phyloP scores from a whole-genome alignment of 1,140 invertebrate genomes.

The Carcinoscorpius rotundicauda region DNA sequence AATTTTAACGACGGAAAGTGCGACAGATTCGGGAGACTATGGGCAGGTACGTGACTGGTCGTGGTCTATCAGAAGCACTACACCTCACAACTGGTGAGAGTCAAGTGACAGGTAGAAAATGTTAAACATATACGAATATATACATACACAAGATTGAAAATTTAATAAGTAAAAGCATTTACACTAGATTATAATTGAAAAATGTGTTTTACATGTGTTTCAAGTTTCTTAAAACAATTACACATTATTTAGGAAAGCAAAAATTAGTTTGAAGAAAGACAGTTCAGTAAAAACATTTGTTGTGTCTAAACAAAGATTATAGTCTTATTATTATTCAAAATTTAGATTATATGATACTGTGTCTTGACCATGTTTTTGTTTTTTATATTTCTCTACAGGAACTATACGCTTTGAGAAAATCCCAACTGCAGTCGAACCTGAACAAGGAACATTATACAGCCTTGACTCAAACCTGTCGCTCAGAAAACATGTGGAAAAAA shows the following conservation, averaged over 20 bases:
- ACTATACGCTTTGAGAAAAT: slow-evolving; percentile 30
- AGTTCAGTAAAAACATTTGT: too few species aligned
- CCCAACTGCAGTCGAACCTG: slow-evolving; percentile 22
- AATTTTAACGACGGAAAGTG: slow-evolving; percentile 88
- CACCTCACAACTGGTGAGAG: background rate
- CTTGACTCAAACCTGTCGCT: slow-evolving; percentile 8
- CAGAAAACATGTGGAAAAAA: slow-evolving; percentile 20
- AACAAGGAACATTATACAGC: slow-evolving; percentile 20
- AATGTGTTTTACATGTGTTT: slow-evolving; percentile 42
- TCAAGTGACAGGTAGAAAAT: background rate
- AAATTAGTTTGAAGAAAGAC: too few species aligned
- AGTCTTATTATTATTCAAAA: background rate
- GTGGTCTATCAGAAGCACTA: background rate
- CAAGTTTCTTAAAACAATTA: too few species aligned
- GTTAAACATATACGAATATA: background rate
- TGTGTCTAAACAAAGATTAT: background rate
- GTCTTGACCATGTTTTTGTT: background rate
- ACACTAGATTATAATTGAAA: too few species aligned
- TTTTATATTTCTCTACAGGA: slow-evolving; percentile 38
- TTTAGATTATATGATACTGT: background rate
- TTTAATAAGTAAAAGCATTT: background rate
- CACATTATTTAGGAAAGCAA: too few species aligned
- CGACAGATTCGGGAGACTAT: slow-evolving; percentile 61
- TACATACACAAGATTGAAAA: background rate
- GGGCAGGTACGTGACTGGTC: slow-evolving; percentile 53